phyloP scores from a whole-genome alignment of 1,140 invertebrate genomes.

The Drosophila ercepeae region DNA sequence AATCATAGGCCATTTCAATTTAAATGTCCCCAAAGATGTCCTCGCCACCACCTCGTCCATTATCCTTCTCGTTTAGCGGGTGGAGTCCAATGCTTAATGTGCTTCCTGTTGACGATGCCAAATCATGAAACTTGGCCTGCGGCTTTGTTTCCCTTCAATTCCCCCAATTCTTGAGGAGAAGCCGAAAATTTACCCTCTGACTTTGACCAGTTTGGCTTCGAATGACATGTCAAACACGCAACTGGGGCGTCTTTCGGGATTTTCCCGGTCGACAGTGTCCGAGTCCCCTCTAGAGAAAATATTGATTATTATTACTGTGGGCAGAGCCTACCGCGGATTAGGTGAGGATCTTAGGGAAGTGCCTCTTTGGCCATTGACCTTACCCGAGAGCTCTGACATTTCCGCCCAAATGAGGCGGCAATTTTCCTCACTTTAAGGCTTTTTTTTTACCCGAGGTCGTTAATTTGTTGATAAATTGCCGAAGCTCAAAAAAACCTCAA shows the following conservation, averaged over 20 bases:
- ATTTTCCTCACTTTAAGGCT: conserved; percentile 35
- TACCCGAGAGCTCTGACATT: conserved; percentile 51
- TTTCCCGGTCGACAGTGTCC: conserved; percentile 17
- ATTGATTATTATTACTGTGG: conserved; percentile 73
- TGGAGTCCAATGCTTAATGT: conserved; percentile 64
- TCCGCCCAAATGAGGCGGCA: conserved; percentile 55
- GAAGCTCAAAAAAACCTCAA: conserved; percentile 13
- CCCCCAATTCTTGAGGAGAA: background rate
- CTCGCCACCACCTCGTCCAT: conserved; percentile 41
- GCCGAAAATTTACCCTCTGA: conserved; percentile 8
- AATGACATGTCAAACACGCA: conserved; percentile 78
- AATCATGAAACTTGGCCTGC: conserved; percentile 22
- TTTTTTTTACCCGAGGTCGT: conserved; percentile 39
- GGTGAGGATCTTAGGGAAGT: conserved; percentile 45
- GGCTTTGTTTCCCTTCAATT: background rate
- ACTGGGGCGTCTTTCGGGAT: conserved; percentile 43
- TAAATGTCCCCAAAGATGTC: conserved; percentile 57
- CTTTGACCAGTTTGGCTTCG: conserved; percentile 58
- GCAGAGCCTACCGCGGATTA: conserved; percentile 68
- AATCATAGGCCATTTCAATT: conserved; percentile 68
- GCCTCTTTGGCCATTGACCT: conserved; percentile 60
- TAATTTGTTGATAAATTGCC: conserved; percentile 69
- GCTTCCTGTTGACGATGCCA: conserved; percentile 72
- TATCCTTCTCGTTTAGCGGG: conserved; percentile 20
- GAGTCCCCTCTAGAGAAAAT: conserved; percentile 36